phyloP scores from a whole-genome alignment of 2,888 invertebrate genomes.

The Gari tellinella region DNA sequence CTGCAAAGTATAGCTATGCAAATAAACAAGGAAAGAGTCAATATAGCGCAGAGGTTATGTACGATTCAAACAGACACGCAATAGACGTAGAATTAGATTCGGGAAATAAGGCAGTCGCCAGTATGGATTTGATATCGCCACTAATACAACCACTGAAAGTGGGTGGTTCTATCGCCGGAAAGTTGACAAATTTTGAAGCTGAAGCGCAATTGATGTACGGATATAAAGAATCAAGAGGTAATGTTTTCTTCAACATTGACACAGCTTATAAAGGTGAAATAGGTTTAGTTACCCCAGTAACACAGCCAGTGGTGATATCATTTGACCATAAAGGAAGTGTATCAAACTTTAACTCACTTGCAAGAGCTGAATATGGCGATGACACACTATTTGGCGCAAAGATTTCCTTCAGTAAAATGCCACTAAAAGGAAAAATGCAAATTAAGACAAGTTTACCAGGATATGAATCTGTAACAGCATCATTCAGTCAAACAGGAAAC shows the following conservation, averaged over 20 bases:
- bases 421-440: not conserved
- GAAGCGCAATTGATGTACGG: not conserved
- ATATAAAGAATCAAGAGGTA: not conserved
- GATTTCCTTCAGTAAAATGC: constrained; percentile 2
- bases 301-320: not conserved
- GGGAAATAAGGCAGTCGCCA: too few species aligned
- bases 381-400: constrained; percentile 19
- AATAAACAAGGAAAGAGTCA: too few species aligned
- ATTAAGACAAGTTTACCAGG: constrained; percentile 1
- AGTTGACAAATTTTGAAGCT: too few species aligned
- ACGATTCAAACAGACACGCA: too few species aligned
- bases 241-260: constrained; percentile 17
- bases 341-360: constrained; percentile 23
- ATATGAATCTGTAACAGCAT: constrained; percentile 22
- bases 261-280: constrained; percentile 4
- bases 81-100: too few species aligned
- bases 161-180: too few species aligned
- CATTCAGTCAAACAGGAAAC: constrained; percentile 36
- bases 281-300: not conserved
- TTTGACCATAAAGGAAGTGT: constrained; percentile 46
- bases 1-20: not conserved
- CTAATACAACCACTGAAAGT: too few species aligned
- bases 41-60: too few species aligned
- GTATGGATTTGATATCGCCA: too few species aligned
- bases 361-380: constrained; percentile 8